phyloP scores from a whole-genome alignment of 2,888 invertebrate species.

The Trachelus iudaicus region DNA sequence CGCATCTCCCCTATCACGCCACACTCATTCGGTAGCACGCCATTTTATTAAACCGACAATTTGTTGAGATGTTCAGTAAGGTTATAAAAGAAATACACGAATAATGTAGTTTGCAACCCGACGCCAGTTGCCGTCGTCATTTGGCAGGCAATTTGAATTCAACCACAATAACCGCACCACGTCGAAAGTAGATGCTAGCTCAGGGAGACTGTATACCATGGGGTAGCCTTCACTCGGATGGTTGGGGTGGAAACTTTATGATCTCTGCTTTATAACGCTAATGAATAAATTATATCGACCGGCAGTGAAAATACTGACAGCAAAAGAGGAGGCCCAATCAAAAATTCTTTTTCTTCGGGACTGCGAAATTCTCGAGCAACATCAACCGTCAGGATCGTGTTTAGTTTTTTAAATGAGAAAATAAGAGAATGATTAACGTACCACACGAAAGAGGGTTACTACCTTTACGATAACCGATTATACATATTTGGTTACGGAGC shows the following conservation, averaged over 20 bases:
- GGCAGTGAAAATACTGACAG: neutral
- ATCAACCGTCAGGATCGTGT: neutral
- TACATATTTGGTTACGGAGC: neutral
- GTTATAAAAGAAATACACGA: conserved; percentile 50
- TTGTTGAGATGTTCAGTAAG: conserved; percentile 3
- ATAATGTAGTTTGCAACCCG: conserved; percentile 52
- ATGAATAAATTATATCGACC: conserved; percentile 40
- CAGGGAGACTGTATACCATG: neutral
- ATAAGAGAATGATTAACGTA: neutral
- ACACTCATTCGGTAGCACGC: neutral
- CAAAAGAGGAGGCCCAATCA: neutral
- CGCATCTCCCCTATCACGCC: neutral
- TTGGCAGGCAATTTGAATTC: conserved; percentile 33
- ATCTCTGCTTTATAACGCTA: conserved; percentile 36
- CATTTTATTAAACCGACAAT: conserved; percentile 10
- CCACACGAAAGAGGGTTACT: neutral
- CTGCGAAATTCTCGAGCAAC: neutral
- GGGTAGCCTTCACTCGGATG: neutral
- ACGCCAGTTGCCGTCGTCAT: conserved; percentile 56
- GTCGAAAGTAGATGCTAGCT: neutral
- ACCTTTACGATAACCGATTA: neutral
- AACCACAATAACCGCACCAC: conserved; percentile 8
- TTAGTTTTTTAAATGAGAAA: neutral
- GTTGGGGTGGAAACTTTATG: conserved; percentile 32
- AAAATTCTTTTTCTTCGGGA: conserved; percentile 9